Conservation (phyloP, 1,140 invertebrate species). For the Sycophaga agraensis region DNA sequence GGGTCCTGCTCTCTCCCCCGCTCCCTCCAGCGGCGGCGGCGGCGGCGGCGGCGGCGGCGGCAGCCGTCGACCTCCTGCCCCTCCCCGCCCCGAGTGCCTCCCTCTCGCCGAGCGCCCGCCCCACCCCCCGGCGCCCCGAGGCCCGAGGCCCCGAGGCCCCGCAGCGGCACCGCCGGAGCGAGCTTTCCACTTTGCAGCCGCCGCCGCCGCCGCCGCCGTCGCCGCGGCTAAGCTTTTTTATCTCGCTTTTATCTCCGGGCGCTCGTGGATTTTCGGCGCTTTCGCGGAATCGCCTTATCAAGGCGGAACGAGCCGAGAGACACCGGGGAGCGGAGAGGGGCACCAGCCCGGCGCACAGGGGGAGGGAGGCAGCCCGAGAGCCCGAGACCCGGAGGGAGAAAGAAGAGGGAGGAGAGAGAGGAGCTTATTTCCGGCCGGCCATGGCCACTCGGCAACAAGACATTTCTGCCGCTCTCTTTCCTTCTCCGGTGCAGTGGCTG, state of each 20-base stretch:
- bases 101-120: neutral
- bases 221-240: neutral
- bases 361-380: no score
- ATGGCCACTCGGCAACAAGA: constrained; percentile 39
- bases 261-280: neutral
- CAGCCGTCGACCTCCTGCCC: neutral
- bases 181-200: neutral
- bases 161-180: neutral
- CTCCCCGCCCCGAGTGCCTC: constrained; percentile 1
- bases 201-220: no score
- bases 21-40: neutral
- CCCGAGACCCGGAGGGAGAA: no score
- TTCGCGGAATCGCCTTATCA: no score
- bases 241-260: neutral
- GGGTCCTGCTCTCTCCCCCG: constrained; percentile 38
- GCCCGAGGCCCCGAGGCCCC: neutral
- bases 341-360: no score
- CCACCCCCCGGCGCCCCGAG: neutral
- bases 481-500: no score
- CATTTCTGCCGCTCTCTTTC: neutral
- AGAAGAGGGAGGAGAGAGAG: neutral
- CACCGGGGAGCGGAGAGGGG: no score
- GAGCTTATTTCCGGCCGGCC: constrained; percentile 35
- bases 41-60: no score
- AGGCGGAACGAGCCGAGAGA: no score